Conservation (phyloP, 2,113 vertebrate genomes). For the Trinectes maculatus region DNA sequence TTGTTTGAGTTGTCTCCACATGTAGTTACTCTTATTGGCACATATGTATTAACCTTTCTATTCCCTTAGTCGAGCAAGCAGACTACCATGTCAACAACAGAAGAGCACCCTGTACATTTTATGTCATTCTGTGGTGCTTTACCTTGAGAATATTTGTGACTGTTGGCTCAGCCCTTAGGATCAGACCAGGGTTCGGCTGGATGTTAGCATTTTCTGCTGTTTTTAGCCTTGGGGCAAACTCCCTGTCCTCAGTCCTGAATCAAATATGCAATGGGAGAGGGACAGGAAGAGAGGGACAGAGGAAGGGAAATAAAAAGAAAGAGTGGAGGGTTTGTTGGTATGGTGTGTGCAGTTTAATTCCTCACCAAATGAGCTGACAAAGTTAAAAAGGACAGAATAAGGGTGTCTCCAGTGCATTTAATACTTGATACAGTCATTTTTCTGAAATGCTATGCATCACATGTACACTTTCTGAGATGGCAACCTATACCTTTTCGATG, state of each 20-base stretch:
- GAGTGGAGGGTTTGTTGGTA: background rate
- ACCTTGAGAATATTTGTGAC: conserved; percentile 99
- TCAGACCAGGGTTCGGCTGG: conserved; percentile 95
- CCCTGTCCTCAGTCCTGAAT: conserved; percentile 87
- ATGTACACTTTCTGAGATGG: background rate
- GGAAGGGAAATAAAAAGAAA: background rate
- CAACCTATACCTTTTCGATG: conserved; percentile 86
- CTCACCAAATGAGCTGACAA: too few relatives aligned
- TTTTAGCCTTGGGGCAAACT: conserved; percentile 88
- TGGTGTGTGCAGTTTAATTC: too few relatives aligned
- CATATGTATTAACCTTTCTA: too few relatives aligned
- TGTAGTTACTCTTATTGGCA: too few relatives aligned
- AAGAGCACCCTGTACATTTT: background rate
- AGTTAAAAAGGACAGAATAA: conserved; percentile 4
- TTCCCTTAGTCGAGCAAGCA: too few relatives aligned
- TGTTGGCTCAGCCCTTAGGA: conserved; percentile 94
- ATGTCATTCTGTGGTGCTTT: background rate
- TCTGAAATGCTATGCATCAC: background rate
- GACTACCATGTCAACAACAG: background rate
- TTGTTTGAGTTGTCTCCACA: too few relatives aligned
- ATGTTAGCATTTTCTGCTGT: conserved; percentile 95
- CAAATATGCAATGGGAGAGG: conserved; percentile 49
- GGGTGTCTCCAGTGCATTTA: background rate
- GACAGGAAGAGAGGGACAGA: background rate
- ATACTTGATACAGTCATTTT: background rate